Evolutionary conservation across 2,113 vertebrate genomes (phyloP), one percentile per base, ranked within the genome.

Genomic region (Nipponia nippon): DNA sequence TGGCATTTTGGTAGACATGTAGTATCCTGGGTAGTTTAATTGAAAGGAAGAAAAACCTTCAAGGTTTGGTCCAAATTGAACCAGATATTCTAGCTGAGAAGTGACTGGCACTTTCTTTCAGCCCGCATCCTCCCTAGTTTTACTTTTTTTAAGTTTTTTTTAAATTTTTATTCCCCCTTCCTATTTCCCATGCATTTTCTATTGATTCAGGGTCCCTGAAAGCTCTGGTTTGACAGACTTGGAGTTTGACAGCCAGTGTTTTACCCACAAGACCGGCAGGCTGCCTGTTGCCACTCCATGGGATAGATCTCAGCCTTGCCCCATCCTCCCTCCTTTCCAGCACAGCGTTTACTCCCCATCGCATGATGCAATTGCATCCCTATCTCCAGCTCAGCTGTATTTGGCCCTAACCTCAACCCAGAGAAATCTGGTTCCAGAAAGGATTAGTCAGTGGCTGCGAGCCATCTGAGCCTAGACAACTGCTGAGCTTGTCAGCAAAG

Each of bases 401-500:
- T 58, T 80, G 32, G 12, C 71, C 76, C 47, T 9, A 30, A 2
- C 11, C 76, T 21, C 76, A n/a, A 9, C 34, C 10, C 30, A 2
- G 85, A 40, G 30, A 58, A 25, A 8, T 59, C 9, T 3, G 21
- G 10, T 65, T 92, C 62, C 91, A 76, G 89, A 34, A 44, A 10
- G 66, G 79, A 85, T 92, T 36, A 84, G 49, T 1, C 8, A 3
- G 42, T 66, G 89, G 65, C 91, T 4, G 6, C 2, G 34, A 94
- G 93, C 83, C 87, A 70, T 36, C 1, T 34, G 67, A 88, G 69
- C 27, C 49, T 21, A 19, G 44, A 44, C 23, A 53, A 63, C n/a
- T 4, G 49, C 94, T 85, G 95, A 84, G 83, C 83, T 69, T 67
- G 59, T 79, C 86, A 46, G 72, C 83, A 66, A 69, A 71, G 83